phyloP scores from a whole-genome alignment of 2,113 vertebrate genomes.

The Orthochromis indermauri region DNA sequence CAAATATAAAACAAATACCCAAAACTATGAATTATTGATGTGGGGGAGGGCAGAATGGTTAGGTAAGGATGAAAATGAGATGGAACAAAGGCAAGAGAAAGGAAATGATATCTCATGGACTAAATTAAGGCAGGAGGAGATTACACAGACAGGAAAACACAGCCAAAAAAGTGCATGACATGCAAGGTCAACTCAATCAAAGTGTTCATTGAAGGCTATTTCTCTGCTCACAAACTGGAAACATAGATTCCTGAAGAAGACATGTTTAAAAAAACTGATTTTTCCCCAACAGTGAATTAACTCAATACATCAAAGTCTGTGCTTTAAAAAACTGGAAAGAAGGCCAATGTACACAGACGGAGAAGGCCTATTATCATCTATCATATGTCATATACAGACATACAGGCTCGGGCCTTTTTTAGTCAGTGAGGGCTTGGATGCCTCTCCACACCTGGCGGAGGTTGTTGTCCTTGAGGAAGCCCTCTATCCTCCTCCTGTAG shows the following conservation, averaged over 20 bases:
- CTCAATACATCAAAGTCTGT: background rate
- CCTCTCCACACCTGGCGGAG: background rate
- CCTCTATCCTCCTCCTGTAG: background rate
- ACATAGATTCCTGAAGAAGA: background rate
- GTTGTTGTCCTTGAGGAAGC: background rate
- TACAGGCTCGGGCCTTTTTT: rapidly evolving
- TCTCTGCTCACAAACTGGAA: background rate
- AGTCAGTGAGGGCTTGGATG: background rate
- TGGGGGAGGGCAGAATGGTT: background rate
- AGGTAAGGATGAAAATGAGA: background rate
- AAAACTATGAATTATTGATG: background rate
- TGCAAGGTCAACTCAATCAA: conserved; percentile 13
- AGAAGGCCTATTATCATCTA: background rate
- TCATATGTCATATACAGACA: background rate
- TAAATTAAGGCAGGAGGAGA: background rate
- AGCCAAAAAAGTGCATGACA: background rate
- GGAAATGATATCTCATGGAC: background rate
- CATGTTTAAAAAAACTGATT: background rate
- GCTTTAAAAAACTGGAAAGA: background rate
- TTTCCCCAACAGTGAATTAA: background rate
- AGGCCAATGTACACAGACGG: background rate
- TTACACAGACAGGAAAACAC: background rate
- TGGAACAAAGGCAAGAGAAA: background rate
- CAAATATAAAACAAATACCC: background rate
- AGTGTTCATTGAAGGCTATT: background rate